Base-by-base conservation (phyloP, 2,113 vertebrate genomes). In the Orycteropus afer region DNA sequence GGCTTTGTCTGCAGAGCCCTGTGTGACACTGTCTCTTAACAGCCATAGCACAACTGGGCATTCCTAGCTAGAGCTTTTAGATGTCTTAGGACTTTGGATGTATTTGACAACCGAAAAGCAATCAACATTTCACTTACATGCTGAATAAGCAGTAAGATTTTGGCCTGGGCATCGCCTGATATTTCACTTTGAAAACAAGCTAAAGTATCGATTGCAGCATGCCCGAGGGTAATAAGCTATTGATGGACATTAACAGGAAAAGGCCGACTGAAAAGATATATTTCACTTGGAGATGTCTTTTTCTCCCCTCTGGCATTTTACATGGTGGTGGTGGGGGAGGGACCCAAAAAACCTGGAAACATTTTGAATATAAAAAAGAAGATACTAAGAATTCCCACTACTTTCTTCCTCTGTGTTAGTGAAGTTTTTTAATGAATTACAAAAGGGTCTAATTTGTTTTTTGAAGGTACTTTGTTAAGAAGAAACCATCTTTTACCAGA, bases 121-220 rank as follows among this genome's bases (percentile, higher is more conserved):
- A 53, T 49, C 12, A 79, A 67, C 47, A 69, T 59, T 91, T 93
- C 71, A 86, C 34, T 89, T 80, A 55, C 8, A 57, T 25, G 63
- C 51, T 71, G 61, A 91, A 23, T 76, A 93, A 89, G 79, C 42
- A 91, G 73, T 61, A 25, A 85, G 29, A 0, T 22, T n/a, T 93
- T 40, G 29, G 22, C 42, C 20, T 90, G 20, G 40, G 25, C 45
- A 83, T 76, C 2, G 2, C 79, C 55, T 95, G 37, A 77, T 83
- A 94, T 53, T 87, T 93, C 57, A 93, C 51, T 83, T 92, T 55
- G 69, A 89, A 86, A 97, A 92, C 22, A 91, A 74, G 84, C 80
- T 84, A 63, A 82, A 42, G 22, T 88, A 94, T 49, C 74, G 77
- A 95, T 83, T 73, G 40, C 67, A 91, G 7, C 74, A 18, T 77